A percentile compares a stretch with the other conserved stretches of the same genome.
phyloP scores from a whole-genome alignment of 2,113 vertebrate species.

The Numida meleagris region DNA sequence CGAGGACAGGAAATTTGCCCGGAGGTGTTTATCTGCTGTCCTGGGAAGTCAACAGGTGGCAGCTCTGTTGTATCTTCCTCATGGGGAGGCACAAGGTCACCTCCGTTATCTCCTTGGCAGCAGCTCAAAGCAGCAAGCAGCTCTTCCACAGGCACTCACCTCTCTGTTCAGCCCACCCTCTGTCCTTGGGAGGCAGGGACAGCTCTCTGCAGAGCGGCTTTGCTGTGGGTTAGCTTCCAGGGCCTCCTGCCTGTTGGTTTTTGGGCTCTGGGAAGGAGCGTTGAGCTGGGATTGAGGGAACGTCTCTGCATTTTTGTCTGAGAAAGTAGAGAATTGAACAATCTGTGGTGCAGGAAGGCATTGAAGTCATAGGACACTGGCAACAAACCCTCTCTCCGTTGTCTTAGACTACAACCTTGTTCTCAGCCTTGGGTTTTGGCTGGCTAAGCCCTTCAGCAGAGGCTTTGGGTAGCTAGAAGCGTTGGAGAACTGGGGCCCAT shows the following conservation, averaged over 20 bases:
- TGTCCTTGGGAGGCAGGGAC: not conserved
- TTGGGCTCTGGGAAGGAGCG: not conserved
- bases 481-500: not conserved
- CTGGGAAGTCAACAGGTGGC: not conserved
- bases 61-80: rapidly evolving
- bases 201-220: not conserved
- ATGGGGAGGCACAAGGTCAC: not conserved
- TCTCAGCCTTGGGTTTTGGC: not conserved
- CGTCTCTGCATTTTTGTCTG: not conserved
- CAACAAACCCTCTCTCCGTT: not conserved
- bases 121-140: not conserved
- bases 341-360: not conserved
- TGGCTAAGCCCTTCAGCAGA: not conserved
- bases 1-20: not conserved
- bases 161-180: rapidly evolving
- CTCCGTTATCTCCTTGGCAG: not conserved
- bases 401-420: not conserved
- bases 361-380: not conserved
- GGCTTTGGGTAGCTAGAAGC: not conserved
- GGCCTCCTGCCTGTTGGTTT: not conserved
- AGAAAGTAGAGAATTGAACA: not conserved
- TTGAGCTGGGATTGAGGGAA: not conserved
- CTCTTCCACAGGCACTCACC: not conserved
- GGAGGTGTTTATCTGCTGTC: not conserved
- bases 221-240: not conserved